A percentile compares a stretch with the other conserved stretches of the same genome.
Evolutionary conservation across 2,113 vertebrate genomes (phyloP).

Genomic region (Seriola quinqueradiata): DNA sequence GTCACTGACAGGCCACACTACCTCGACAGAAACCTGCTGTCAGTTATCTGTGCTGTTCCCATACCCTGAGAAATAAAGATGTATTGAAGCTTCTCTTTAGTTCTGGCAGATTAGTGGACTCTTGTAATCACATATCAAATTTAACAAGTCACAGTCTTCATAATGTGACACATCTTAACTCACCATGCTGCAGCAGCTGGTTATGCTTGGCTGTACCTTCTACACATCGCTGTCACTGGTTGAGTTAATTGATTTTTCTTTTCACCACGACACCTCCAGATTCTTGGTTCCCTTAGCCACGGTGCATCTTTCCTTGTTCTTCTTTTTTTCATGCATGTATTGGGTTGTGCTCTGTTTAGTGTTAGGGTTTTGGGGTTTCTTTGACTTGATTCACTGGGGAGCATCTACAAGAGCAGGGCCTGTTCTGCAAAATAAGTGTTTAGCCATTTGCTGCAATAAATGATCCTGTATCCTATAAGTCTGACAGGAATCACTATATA

Average conservation of each 20-base stretch:
- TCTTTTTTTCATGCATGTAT: background rate
- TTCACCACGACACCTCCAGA: background rate
- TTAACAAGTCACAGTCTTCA: constrained; percentile 1
- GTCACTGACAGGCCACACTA: background rate
- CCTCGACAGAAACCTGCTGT: constrained; percentile 1
- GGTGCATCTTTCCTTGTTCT: background rate
- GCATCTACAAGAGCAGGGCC: background rate
- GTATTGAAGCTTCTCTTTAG: constrained; percentile 4
- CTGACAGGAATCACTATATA: background rate
- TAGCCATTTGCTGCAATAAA: background rate
- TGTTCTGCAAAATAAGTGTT: background rate
- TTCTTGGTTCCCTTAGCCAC: background rate
- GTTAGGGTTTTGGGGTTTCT: background rate
- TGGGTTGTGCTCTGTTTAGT: constrained; percentile 2
- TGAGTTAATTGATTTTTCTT: background rate
- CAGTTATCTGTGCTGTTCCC: constrained; percentile 1
- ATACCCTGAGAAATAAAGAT: background rate
- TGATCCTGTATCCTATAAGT: background rate
- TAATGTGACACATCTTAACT: background rate
- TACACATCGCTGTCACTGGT: background rate
- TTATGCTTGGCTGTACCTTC: background rate
- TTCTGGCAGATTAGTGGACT: constrained; percentile 13
- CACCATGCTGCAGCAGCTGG: background rate
- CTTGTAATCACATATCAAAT: constrained; percentile 7
- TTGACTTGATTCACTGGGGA: background rate